phyloP scores from a whole-genome alignment of 2,113 vertebrate genomes.

The Aix galericulata region DNA sequence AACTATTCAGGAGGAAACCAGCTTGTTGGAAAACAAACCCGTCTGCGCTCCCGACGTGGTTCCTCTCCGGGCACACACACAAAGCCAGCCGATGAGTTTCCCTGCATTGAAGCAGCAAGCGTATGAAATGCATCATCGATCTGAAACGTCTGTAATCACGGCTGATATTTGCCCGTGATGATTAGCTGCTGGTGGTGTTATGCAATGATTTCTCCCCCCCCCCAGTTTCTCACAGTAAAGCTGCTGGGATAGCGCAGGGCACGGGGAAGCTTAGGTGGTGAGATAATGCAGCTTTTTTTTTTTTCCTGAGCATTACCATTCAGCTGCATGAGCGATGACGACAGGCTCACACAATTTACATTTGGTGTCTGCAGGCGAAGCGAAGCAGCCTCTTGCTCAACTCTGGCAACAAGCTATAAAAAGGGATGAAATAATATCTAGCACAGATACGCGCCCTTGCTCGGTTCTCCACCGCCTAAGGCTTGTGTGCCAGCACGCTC shows the following conservation, averaged over 20 bases:
- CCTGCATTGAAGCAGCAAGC: background rate
- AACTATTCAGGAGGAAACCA: background rate
- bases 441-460: fast-evolving
- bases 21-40: background rate
- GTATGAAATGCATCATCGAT: fast-evolving
- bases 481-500: background rate
- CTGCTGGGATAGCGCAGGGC: fast-evolving
- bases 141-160: fast-evolving
- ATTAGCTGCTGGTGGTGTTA: fast-evolving
- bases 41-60: fast-evolving
- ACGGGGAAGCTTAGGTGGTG: background rate
- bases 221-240: background rate
- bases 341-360: background rate
- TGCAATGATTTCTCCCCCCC: fast-evolving
- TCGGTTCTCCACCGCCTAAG: background rate
- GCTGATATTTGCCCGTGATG: fast-evolving
- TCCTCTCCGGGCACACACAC: background rate
- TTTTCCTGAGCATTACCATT: background rate
- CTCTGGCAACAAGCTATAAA: background rate
- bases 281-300: background rate
- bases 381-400: background rate
- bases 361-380: background rate
- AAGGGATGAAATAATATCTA: background rate
- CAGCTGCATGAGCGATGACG: fast-evolving
- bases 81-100: background rate